phyloP scores from a whole-genome alignment of 2,888 invertebrate genomes.

The Oasisia sp. region DNA sequence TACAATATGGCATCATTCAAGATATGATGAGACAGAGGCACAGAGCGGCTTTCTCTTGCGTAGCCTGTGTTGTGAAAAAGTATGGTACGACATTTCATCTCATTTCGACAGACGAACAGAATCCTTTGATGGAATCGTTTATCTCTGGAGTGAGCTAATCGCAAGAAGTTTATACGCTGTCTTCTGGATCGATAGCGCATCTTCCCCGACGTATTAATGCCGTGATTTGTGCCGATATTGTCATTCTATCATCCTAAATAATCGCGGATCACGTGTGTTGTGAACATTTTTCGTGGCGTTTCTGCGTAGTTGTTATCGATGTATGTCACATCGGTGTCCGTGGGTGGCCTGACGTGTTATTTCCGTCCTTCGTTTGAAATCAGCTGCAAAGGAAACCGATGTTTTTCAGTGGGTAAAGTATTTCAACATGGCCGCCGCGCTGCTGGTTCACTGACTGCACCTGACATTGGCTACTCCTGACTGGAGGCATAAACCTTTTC shows the following conservation, averaged over 20 bases:
- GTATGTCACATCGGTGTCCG: neutral
- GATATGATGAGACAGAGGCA: too few species aligned
- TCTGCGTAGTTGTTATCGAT: neutral
- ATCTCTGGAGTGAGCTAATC: neutral
- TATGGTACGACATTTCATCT: neutral
- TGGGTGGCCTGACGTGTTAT: neutral
- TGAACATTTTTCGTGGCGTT: neutral
- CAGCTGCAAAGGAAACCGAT: neutral
- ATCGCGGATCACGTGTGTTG: neutral
- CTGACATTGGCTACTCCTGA: neutral
- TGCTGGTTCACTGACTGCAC: neutral
- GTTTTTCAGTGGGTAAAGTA: neutral
- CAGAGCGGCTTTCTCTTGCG: too few species aligned
- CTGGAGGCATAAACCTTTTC: neutral
- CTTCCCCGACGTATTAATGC: neutral
- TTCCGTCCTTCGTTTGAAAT: neutral
- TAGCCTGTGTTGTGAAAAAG: too few species aligned
- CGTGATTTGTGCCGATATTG: neutral
- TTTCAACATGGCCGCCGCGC: neutral
- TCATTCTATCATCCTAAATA: neutral
- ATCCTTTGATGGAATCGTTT: neutral
- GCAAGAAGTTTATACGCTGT: neutral
- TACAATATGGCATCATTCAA: too few species aligned
- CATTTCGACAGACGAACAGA: neutral
- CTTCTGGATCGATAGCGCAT: neutral